phyloP scores from a whole-genome alignment of 2,113 vertebrate species.

The Odontophorus gujanensis region DNA sequence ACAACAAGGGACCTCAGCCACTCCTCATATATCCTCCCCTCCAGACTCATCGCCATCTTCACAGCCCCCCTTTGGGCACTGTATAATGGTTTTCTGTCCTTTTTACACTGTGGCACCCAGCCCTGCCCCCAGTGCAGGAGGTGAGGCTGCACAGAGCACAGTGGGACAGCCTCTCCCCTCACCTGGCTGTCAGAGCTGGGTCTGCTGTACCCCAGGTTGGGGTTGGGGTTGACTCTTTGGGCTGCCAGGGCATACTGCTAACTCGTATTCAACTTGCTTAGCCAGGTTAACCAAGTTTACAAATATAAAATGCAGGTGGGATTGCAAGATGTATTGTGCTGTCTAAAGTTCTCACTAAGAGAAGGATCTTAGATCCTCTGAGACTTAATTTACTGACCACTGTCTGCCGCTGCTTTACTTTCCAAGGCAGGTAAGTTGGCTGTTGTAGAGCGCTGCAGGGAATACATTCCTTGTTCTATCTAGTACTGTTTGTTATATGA shows the following conservation, averaged over 20 bases:
- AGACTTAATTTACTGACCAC: constrained; percentile 6
- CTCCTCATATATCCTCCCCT: not conserved
- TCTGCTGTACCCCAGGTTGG: not conserved
- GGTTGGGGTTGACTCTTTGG: not conserved
- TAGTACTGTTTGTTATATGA: not conserved
- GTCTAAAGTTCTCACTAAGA: constrained; percentile 1
- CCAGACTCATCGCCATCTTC: not conserved
- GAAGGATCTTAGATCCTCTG: constrained; percentile 3
- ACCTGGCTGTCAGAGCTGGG: not conserved
- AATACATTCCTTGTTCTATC: not conserved
- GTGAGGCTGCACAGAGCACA: not conserved
- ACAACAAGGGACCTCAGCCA: not conserved
- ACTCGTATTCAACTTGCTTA: not conserved
- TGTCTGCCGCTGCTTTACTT: constrained; percentile 4
- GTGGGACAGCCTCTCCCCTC: not conserved
- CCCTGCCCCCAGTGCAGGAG: not conserved
- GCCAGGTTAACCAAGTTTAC: not conserved
- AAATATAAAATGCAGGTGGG: not conserved
- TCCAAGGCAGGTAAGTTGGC: not conserved
- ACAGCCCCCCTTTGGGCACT: not conserved
- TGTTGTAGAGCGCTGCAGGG: not conserved
- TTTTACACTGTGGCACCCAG: not conserved
- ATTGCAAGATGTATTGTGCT: not conserved
- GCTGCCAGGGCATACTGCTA: not conserved
- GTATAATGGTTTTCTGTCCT: not conserved